Conservation (phyloP, 1,140 invertebrate species). For the Heterodera schachtii region DNA sequence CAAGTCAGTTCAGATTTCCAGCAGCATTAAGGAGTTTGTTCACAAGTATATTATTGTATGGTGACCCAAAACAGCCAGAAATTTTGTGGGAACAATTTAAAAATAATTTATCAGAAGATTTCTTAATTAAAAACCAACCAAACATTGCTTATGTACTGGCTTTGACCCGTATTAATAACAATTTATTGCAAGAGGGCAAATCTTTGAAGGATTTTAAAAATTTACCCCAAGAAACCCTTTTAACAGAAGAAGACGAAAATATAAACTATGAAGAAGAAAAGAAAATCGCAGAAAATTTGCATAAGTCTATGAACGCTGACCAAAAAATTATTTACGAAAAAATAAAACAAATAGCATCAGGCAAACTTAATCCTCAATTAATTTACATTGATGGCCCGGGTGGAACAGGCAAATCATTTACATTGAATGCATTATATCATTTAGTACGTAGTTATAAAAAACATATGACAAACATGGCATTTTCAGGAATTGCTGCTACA, state of each 20-base stretch:
- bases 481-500: too few relatives aligned
- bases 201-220: slow-evolving; percentile 11
- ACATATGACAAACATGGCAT: too few relatives aligned
- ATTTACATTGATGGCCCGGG: background rate
- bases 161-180: slow-evolving; percentile 14
- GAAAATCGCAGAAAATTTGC: slow-evolving; percentile 12
- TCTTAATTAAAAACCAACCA: slow-evolving; percentile 17
- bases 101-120: slow-evolving; percentile 34
- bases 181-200: slow-evolving; percentile 15
- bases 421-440: too few relatives aligned
- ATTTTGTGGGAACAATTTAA: background rate
- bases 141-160: background rate
- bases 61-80: slow-evolving; percentile 28
- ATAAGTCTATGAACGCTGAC: slow-evolving; percentile 32
- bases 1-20: slow-evolving; percentile 31
- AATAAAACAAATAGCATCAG: slow-evolving; percentile 25
- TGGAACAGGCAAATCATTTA: too few relatives aligned
- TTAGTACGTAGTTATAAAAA: too few relatives aligned
- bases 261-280: background rate
- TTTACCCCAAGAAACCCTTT: slow-evolving; percentile 27
- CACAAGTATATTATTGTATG: slow-evolving; percentile 33
- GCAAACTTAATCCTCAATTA: background rate
- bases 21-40: slow-evolving; percentile 24
- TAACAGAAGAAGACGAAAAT: slow-evolving; percentile 6
- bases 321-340: slow-evolving; percentile 34